Percentiles rank a stretch among this genome's conserved stretches.
Conservation (phyloP, 2,797 vertebrate species). For the Eurystomus glaucurus region DNA sequence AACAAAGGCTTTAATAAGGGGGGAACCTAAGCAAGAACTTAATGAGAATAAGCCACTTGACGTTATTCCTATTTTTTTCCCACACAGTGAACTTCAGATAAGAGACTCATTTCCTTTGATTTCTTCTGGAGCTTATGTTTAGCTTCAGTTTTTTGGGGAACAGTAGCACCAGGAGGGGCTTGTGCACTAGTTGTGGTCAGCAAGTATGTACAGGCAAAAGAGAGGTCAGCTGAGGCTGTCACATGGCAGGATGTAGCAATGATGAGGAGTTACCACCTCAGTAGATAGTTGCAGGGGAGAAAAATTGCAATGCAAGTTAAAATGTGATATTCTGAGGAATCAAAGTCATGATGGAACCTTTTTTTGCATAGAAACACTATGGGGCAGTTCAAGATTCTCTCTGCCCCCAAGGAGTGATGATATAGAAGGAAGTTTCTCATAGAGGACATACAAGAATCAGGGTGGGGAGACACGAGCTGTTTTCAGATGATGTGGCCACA, state of each 20-base stretch:
- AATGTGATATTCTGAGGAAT: not conserved
- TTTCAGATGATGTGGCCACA: not conserved
- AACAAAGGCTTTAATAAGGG: slow-evolving; percentile 4
- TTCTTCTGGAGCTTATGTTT: not conserved
- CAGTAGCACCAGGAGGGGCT: not conserved
- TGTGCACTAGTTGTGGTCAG: not conserved
- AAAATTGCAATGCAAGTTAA: not conserved
- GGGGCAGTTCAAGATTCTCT: not conserved
- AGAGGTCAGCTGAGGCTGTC: not conserved
- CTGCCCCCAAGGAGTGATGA: not conserved
- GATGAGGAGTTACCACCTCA: not conserved
- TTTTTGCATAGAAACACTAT: not conserved
- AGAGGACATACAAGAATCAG: not conserved
- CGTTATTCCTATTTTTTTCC: not conserved
- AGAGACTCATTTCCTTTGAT: not conserved
- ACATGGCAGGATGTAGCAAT: accelerated
- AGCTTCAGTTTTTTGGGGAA: not conserved
- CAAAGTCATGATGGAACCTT: accelerated
- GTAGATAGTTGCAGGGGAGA: not conserved
- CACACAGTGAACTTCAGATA: not conserved
- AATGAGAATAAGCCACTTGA: not conserved
- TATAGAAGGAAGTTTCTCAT: not conserved
- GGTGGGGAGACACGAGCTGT: not conserved
- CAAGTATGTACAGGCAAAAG: not conserved
- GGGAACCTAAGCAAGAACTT: not conserved